Evolutionary conservation across 92 coral and sea anemone species (phyloP).

Genomic region (Bergia puertoricense): DNA sequence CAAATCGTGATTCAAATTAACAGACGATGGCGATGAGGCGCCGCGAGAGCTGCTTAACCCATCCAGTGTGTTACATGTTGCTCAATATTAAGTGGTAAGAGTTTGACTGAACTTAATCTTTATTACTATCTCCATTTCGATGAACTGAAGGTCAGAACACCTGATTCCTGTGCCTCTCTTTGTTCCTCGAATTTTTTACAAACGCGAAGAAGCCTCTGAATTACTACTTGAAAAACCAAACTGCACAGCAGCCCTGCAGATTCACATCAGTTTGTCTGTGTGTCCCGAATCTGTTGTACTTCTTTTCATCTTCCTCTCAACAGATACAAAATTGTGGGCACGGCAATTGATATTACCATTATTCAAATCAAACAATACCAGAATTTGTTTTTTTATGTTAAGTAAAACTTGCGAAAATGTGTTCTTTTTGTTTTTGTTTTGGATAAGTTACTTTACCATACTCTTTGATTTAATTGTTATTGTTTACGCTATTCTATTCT

Average conservation of each 20-base stretch:
- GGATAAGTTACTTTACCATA: too few species aligned
- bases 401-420: too few species aligned
- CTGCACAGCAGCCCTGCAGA: neutral
- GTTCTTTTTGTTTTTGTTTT: too few species aligned
- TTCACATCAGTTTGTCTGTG: too few species aligned
- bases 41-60: slow-evolving; percentile 84
- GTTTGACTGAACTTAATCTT: neutral
- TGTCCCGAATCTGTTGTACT: too few species aligned
- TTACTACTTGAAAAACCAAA: neutral
- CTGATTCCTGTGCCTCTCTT: neutral
- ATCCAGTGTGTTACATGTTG: slow-evolving; percentile 82
- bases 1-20: neutral
- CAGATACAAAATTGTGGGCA: too few species aligned
- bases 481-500: neutral
- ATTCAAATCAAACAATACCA: too few species aligned
- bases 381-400: too few species aligned
- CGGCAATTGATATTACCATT: too few species aligned
- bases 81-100: slow-evolving; percentile 80
- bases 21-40: slow-evolving; percentile 90
- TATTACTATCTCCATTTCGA: neutral
- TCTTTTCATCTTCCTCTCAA: too few species aligned
- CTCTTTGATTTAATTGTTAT: too few species aligned
- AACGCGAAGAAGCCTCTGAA: neutral
- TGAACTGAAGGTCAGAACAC: neutral
- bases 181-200: neutral